Base-by-base conservation (phyloP, 2,888 invertebrate species). In the Lissocephala sabroskyi region DNA sequence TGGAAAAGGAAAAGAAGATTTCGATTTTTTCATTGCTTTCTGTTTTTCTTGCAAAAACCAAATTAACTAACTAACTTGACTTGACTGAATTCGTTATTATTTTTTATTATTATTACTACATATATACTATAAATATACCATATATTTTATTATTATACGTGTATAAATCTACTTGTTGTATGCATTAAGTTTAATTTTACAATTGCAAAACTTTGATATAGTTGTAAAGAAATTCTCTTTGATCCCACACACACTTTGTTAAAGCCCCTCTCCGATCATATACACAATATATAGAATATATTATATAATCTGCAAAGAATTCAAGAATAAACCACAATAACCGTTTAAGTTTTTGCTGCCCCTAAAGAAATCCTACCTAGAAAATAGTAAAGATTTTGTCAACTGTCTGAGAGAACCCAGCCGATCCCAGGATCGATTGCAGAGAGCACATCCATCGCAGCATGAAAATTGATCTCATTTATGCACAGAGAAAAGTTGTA, bases 61-160 rank as follows among this genome's bases (percentile, higher is more conserved):
- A 73, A 73, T 67, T 77, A 71, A 78, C 71, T 77, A 73, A 73
- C 65, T 78, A 73, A 35, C 35, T 23, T 65, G 68, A 70, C 77
- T 75, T 78, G 71, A 73, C 71, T 73, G 71, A 73, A 73, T 73
- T 73, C 65, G 78, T 73, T 75, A 75, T 75, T 62, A 74, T 70
- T 70, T n/a, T 64, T 70, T 70, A 66, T 74, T 70, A 70, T 56
- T 71, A 62, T 66, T 70, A 62, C 65, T 73, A 67, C n/a, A n/a
- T n/a, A n/a, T n/a, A n/a, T n/a, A n/a, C n/a, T n/a, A n/a, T n/a
- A n/a, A n/a, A n/a, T n/a, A n/a, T n/a, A n/a, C n/a, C n/a, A n/a
- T n/a, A n/a, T n/a, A n/a, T n/a, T n/a, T 71, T 68, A 68, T 73
- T 62, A 54, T 47, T 61, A 62, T 53, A n/a, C n/a, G 52, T 59